phyloP scores from a whole-genome alignment of 1,140 invertebrate genomes.

The Ostrea denselamellosa region DNA sequence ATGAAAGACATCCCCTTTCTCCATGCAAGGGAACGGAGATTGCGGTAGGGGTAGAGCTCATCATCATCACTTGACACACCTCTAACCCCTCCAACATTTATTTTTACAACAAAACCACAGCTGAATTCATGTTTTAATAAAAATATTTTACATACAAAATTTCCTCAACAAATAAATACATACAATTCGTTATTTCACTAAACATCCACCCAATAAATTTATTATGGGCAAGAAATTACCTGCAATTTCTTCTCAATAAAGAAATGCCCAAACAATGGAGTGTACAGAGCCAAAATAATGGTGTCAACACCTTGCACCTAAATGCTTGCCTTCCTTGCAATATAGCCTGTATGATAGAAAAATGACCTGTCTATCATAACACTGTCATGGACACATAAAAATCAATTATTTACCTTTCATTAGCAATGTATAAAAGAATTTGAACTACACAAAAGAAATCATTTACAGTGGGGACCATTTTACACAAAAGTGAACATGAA shows the following conservation, averaged over 20 bases:
- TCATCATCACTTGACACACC: too few relatives aligned
- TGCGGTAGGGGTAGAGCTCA: too few relatives aligned
- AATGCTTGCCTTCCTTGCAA: conserved; percentile 16
- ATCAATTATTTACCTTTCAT: neutral
- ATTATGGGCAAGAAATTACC: conserved; percentile 28
- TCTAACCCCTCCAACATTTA: too few relatives aligned
- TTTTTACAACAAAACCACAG: too few relatives aligned
- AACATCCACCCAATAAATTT: conserved; percentile 36
- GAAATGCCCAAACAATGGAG: conserved; percentile 20
- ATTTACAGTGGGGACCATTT: neutral
- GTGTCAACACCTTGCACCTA: conserved; percentile 29
- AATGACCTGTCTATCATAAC: conserved; percentile 32
- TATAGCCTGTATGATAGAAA: neutral
- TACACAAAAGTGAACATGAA: neutral
- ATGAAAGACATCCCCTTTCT: too few relatives aligned
- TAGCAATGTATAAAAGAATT: neutral
- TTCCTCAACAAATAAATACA: conserved; percentile 54
- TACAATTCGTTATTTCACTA: conserved; percentile 45
- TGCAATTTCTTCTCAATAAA: conserved; percentile 23
- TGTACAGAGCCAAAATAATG: conserved; percentile 4
- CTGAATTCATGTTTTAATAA: conserved; percentile 49
- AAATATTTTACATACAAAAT: conserved; percentile 54
- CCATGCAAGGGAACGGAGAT: too few relatives aligned
- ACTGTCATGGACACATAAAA: conserved; percentile 29
- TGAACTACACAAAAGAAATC: neutral